Percentiles rank a stretch among this genome's conserved stretches.
Conservation (phyloP, 2,797 vertebrate species). For the Falco naumanni region DNA sequence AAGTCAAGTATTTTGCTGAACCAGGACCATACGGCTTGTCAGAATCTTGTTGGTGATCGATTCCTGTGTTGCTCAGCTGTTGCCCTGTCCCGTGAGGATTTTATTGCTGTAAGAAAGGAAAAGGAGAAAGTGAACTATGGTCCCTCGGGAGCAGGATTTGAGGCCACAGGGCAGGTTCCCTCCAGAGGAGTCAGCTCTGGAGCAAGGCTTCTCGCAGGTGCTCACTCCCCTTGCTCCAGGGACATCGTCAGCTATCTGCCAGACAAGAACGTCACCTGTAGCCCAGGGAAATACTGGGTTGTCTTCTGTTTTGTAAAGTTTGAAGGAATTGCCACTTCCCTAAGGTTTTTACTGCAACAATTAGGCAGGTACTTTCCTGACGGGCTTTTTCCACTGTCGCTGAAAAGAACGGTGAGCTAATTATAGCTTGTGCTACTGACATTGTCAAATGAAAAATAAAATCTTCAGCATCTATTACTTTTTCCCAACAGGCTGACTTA, state of each 20-base stretch:
- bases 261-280: background rate
- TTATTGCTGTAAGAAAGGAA: background rate
- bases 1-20: background rate
- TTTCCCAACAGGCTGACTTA: constrained; percentile 88
- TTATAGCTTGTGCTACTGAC: background rate
- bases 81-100: background rate
- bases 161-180: background rate
- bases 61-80: background rate
- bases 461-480: background rate
- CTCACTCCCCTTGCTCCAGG: background rate
- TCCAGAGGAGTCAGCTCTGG: background rate
- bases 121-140: background rate
- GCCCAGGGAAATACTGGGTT: background rate
- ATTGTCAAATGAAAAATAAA: background rate
- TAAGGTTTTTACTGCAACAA: background rate
- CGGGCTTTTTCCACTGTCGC: background rate
- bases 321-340: background rate
- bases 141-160: accelerated
- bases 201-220: background rate
- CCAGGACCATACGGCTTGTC: background rate
- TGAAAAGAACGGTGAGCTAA: background rate
- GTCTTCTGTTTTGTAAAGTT: background rate
- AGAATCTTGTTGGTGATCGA: background rate
- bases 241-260: background rate
- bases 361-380: background rate